phyloP scores from a whole-genome alignment of 1,140 invertebrate genomes.

The Leptopilina clavipes region DNA sequence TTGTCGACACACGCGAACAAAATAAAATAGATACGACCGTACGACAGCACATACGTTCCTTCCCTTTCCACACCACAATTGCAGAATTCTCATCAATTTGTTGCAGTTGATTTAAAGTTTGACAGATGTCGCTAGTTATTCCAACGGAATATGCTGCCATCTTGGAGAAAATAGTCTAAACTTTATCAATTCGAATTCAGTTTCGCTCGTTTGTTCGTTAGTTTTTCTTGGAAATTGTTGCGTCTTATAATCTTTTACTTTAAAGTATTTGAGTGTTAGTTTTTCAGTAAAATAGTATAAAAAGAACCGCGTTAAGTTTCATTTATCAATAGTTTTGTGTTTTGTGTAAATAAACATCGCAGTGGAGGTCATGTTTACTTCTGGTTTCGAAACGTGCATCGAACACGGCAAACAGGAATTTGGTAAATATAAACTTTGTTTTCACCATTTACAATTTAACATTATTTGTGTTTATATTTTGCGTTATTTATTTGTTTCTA shows the following conservation, averaged over 20 bases:
- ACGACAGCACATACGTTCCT: constrained; percentile 36
- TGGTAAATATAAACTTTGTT: background rate
- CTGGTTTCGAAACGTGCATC: background rate
- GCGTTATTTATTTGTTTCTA: no score
- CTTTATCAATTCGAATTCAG: no score
- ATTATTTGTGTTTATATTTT: background rate
- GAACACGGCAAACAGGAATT: background rate
- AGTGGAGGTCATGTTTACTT: background rate
- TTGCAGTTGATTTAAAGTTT: background rate
- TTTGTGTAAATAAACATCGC: no score
- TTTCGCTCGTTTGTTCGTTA: background rate
- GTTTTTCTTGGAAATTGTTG: no score
- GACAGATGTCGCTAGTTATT: background rate
- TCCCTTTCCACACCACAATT: background rate
- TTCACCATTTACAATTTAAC: background rate
- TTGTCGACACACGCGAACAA: constrained; percentile 19
- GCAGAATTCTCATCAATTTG: constrained; percentile 4
- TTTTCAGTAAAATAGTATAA: no score
- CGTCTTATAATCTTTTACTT: no score
- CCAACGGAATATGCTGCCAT: background rate
- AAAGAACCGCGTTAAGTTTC: no score
- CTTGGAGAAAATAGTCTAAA: background rate
- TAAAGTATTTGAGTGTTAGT: no score
- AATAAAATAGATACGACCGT: constrained; percentile 12
- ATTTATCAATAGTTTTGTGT: no score